Base-by-base conservation (phyloP, 2,113 vertebrate species). In the Ctenodactylus gundi region DNA sequence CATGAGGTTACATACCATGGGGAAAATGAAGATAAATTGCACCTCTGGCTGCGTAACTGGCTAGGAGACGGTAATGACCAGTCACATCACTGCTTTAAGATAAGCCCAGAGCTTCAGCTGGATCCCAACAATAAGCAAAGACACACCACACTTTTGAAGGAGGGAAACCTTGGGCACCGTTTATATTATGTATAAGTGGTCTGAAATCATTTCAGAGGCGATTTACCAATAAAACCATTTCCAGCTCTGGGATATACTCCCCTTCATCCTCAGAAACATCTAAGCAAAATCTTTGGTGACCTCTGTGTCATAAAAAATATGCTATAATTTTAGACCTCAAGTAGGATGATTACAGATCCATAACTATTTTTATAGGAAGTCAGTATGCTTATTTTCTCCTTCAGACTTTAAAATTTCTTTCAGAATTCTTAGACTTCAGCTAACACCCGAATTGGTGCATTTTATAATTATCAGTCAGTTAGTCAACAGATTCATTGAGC, bases 211-310 rank as follows among this genome's bases (percentile, higher is more conserved):
- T 62, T 88, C 6, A 6, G 44, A 5, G 10, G 6, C 20, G 4
- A 81, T 93, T 88, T 87, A 49, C 29, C 41, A 64, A 67, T 39
- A 49, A 91, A 95, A 23, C 1, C 21, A 41, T 46, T 86, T 91
- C 83, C 64, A 77, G 14, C 29, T 81, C 75, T 25, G 29, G 36
- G 9, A 55, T 90, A 88, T 78, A 85, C 2, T 51, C 23, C 81
- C 65, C 27, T 85, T 88, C 77, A 49, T 88, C 82, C 15, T 85
- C 55, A 46, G 49, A 91, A 80, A 70, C 78, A 89, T 73, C 70
- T 92, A 85, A 92, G 34, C 39, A 72, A 94, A 95, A 97, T 57
- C 14, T 93, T 93, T 73, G n/a, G 4, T 96, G 91, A 97, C 65
- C 94, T 88, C 36, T 88, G 34, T 72, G 65, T 82, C 90, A 65